phyloP scores from a whole-genome alignment of 2,888 invertebrate genomes.

The Spisula solida region DNA sequence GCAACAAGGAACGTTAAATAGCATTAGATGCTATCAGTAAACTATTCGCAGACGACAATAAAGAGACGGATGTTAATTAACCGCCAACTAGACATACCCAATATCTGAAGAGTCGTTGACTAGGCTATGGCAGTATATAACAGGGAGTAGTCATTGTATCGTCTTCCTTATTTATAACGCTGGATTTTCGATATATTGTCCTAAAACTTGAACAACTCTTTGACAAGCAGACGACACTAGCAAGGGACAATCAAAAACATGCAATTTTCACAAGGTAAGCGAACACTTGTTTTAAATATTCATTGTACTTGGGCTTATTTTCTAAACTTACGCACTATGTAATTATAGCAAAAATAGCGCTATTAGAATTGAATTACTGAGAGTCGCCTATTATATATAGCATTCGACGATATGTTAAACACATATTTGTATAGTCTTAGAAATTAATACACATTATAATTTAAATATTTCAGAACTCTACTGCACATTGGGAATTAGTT shows the following conservation, averaged over 20 bases:
- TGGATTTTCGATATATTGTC: slow-evolving; percentile 11
- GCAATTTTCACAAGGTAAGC: slow-evolving; percentile 9
- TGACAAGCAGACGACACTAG: slow-evolving; percentile 5
- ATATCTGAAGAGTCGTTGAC: neutral
- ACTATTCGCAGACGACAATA: neutral
- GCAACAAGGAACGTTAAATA: neutral
- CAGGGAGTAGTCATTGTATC: neutral
- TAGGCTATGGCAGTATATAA: neutral
- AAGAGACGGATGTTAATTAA: slow-evolving; percentile 10
- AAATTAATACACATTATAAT: neutral
- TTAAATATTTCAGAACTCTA: neutral
- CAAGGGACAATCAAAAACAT: slow-evolving; percentile 13
- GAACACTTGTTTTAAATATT: neutral
- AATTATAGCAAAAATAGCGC: neutral
- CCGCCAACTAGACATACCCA: neutral
- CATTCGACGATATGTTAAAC: neutral
- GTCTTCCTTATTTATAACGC: slow-evolving; percentile 1
- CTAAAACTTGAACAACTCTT: neutral
- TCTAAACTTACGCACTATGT: neutral
- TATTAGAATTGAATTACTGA: neutral
- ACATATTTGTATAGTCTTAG: neutral
- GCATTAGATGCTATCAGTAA: neutral
- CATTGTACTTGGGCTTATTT: neutral
- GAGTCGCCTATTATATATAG: neutral
- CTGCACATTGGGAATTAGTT: too few relatives aligned